Evolutionary conservation across 2,888 invertebrate species (phyloP).

Genomic region (Monoplex corrugatus): DNA sequence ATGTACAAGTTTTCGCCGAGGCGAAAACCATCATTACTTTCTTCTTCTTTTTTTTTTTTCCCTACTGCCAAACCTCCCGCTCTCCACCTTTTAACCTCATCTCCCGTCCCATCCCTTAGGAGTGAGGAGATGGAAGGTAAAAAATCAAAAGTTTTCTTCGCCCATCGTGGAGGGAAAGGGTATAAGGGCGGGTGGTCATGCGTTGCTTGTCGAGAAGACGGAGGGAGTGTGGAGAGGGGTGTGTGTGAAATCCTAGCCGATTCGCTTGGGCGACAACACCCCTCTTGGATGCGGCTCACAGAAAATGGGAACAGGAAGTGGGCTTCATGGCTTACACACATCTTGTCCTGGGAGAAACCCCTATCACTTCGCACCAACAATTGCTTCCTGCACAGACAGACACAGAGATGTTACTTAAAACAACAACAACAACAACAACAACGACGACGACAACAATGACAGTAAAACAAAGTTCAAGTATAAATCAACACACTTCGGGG

Average conservation of each 20-base stretch:
- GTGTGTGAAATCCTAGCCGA: constrained; percentile 36
- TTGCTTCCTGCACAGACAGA: no score
- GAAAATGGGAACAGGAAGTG: constrained; percentile 32
- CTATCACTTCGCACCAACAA: no score
- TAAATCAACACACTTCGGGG: no score
- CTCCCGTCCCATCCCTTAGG: not conserved
- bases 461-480: no score
- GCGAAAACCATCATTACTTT: not conserved
- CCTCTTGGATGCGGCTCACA: not conserved
- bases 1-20: not conserved
- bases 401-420: no score
- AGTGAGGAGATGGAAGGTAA: not conserved
- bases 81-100: not conserved
- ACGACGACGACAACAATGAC: no score
- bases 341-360: no score
- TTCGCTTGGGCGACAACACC: constrained; percentile 20
- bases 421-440: no score
- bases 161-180: not conserved
- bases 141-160: not conserved
- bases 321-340: constrained; percentile 14
- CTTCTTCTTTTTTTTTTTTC: not conserved
- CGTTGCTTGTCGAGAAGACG: constrained; percentile 22
- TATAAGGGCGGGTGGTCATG: constrained; percentile 30
- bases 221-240: not conserved
- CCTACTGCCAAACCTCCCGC: not conserved